Percentiles rank a stretch among this genome's conserved stretches.
Evolutionary conservation across 2,113 vertebrate species (phyloP).

Genomic region (Dicentrarchus labrax): DNA sequence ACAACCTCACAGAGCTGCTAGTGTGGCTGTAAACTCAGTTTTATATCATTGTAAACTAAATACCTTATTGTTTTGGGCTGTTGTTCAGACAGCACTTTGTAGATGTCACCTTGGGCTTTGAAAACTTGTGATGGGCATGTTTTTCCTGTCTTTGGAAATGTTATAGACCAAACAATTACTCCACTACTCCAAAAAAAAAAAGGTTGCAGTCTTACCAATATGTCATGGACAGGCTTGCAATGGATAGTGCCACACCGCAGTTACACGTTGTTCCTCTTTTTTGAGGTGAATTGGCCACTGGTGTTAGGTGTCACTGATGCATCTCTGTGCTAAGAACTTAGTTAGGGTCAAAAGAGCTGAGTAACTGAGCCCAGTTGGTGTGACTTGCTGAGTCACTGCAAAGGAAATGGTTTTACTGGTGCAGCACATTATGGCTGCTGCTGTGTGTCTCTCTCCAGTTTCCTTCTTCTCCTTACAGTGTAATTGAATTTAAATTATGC

Average conservation of each 20-base stretch:
- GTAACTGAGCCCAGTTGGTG: slow-evolving; percentile 25
- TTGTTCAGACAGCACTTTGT: neutral
- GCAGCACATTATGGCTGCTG: neutral
- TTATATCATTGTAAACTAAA: neutral
- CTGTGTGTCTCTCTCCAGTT: neutral
- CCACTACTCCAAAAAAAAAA: neutral
- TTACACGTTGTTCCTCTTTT: neutral
- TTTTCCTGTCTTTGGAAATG: neutral
- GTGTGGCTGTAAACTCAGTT: neutral
- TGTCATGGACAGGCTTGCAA: neutral
- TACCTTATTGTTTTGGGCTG: neutral
- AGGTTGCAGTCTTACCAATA: neutral
- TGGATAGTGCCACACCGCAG: neutral
- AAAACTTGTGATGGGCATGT: neutral
- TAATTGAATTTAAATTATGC: slow-evolving; percentile 71
- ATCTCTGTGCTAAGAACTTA: slow-evolving; percentile 8
- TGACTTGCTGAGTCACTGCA: slow-evolving; percentile 18
- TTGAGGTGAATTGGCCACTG: neutral
- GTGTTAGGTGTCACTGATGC: slow-evolving; percentile 22
- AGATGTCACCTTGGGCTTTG: neutral
- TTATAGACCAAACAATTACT: neutral
- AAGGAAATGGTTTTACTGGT: slow-evolving; percentile 50
- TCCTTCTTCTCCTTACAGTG: slow-evolving; percentile 26
- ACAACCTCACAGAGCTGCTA: neutral
- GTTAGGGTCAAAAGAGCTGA: slow-evolving; percentile 6